Percentiles rank a stretch among this genome's conserved stretches.
These are phyloP conservation scores for Tenthredo notha DNA, from an alignment of 2,888 invertebrate genomes.

Conservation along the genomic window DNA sequence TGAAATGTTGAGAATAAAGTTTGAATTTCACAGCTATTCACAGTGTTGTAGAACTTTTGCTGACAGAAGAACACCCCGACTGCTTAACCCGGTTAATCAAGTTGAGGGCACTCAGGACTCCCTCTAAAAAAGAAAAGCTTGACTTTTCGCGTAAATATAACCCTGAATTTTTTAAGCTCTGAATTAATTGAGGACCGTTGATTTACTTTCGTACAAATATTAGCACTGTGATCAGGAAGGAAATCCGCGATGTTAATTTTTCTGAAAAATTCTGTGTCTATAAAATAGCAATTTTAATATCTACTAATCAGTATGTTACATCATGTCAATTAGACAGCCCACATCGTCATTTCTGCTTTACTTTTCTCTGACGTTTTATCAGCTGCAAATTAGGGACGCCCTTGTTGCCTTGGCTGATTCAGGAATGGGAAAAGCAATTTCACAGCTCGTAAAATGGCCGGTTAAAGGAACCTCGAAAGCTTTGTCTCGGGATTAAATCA, in stretches of 20 bases:
- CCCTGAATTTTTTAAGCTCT: neutral
- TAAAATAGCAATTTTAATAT: neutral
- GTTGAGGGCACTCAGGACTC: conserved; percentile 13
- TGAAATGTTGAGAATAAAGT: neutral
- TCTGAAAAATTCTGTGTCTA: neutral
- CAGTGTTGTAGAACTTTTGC: neutral
- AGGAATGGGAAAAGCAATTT: conserved; percentile 6
- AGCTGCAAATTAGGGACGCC: conserved; percentile 28
- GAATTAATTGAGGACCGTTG: conserved; percentile 6
- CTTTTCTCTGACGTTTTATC: neutral
- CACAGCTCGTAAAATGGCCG: conserved; percentile 25
- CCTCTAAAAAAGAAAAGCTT: conserved; percentile 2
- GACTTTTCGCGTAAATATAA: neutral
- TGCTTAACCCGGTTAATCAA: conserved; percentile 32
- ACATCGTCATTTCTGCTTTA: neutral
- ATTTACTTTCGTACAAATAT: neutral
- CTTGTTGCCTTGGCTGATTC: conserved; percentile 6
- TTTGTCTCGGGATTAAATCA: neutral
- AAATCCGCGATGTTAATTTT: neutral
- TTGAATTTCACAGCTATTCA: neutral
- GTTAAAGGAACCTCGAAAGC: neutral
- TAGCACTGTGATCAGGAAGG: neutral
- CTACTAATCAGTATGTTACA: neutral
- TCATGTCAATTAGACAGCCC: neutral
- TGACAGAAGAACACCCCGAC: conserved; percentile 4